phyloP scores from a whole-genome alignment of 2,888 invertebrate species.

The Tenthredo notha region DNA sequence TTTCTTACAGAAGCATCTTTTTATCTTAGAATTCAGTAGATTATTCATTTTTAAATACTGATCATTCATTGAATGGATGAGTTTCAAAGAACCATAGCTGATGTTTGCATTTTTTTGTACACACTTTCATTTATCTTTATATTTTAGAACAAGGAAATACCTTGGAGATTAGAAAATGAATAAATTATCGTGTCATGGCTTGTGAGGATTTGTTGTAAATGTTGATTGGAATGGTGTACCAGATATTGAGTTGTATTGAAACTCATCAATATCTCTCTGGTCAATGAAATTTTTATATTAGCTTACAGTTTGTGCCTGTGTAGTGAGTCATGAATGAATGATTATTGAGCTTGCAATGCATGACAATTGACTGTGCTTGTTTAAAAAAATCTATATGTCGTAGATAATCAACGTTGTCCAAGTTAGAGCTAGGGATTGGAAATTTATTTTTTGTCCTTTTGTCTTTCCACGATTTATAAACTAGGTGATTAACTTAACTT shows the following conservation, averaged over 20 bases:
- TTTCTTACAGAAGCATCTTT: slow-evolving; percentile 21
- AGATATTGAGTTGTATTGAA: slow-evolving; percentile 1
- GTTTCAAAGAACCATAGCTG: slow-evolving; percentile 9
- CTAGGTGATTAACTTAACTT: neutral
- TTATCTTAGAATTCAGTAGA: neutral
- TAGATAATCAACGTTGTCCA: neutral
- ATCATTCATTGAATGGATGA: slow-evolving; percentile 8
- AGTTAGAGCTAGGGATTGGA: neutral
- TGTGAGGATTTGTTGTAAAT: neutral
- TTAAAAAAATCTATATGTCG: slow-evolving; percentile 55
- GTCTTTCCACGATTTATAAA: neutral
- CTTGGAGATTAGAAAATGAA: neutral
- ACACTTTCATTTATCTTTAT: neutral
- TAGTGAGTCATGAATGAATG: slow-evolving; percentile 47
- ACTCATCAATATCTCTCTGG: slow-evolving; percentile 22
- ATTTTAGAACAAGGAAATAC: neutral
- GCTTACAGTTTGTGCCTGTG: slow-evolving; percentile 48
- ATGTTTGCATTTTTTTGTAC: neutral
- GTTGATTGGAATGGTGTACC: neutral
- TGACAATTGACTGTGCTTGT: slow-evolving; percentile 58
- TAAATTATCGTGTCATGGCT: neutral
- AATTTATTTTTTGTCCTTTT: neutral
- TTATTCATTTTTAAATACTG: neutral
- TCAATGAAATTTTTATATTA: neutral
- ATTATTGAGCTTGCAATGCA: slow-evolving; percentile 55